phyloP scores from a whole-genome alignment of 2,888 invertebrate genomes.

The Drosophila niveifrons region DNA sequence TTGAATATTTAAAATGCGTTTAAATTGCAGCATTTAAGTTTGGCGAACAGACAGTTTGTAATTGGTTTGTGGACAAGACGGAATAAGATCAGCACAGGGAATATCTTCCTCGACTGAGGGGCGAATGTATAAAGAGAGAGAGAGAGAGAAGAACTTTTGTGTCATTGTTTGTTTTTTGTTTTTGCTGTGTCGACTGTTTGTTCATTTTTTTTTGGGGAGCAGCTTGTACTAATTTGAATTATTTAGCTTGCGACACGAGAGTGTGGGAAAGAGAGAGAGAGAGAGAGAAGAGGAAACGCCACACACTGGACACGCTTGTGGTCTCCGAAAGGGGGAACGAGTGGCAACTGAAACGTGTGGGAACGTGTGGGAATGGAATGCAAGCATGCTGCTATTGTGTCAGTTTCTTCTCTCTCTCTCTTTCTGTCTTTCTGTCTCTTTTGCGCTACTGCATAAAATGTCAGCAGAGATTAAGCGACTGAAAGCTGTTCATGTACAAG shows the following conservation, averaged over 20 bases:
- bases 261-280: no score
- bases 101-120: no score
- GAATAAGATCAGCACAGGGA: no score
- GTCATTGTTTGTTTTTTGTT: background rate
- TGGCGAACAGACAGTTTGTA: no score
- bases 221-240: slow-evolving; percentile 55
- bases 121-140: no score
- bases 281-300: slow-evolving; percentile 2
- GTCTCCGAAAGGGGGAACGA: slow-evolving; percentile 7
- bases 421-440: no score
- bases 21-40: no score
- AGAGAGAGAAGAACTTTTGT: background rate
- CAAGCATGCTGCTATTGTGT: background rate
- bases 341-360: background rate
- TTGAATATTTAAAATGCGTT: no score
- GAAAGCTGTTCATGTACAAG: slow-evolving; percentile 65
- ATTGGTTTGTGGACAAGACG: no score
- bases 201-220: background rate
- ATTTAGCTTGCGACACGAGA: slow-evolving; percentile 41
- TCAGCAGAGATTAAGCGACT: slow-evolving; percentile 75
- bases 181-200: background rate
- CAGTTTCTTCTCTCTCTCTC: background rate
- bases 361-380: slow-evolving; percentile 17
- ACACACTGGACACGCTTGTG: slow-evolving; percentile 32
- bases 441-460: slow-evolving; percentile 65